phyloP scores from a whole-genome alignment of 2,113 vertebrate genomes.

The Semicossyphus pulcher region DNA sequence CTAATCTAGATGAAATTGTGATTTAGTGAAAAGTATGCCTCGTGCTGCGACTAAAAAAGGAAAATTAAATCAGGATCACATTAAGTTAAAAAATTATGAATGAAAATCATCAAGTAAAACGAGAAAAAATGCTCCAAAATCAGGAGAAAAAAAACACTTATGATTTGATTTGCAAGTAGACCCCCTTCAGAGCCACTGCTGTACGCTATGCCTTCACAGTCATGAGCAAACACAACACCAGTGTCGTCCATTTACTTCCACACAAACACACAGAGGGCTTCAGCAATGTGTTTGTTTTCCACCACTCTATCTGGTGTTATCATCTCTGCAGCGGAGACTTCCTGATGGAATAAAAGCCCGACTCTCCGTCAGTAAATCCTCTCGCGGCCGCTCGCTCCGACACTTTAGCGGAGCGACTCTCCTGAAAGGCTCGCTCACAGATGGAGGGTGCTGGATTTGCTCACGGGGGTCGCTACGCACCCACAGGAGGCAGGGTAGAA shows the following conservation, averaged over 20 bases:
- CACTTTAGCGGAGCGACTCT: constrained; percentile 15
- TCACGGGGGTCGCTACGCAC: constrained; percentile 1
- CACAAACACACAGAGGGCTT: constrained; percentile 24
- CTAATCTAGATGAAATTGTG: neutral
- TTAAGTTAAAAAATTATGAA: too few relatives aligned
- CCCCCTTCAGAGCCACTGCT: neutral
- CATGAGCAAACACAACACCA: neutral
- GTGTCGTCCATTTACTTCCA: neutral
- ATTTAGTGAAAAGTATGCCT: too few relatives aligned
- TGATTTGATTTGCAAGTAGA: neutral
- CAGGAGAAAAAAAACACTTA: too few relatives aligned
- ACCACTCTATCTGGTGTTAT: constrained; percentile 24
- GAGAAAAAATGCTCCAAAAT: too few relatives aligned
- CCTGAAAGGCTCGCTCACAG: constrained; percentile 63
- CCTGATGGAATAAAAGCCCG: constrained; percentile 33
- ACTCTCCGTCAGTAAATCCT: constrained; percentile 34
- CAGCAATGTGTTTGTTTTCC: too few relatives aligned
- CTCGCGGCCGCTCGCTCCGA: constrained; percentile 3
- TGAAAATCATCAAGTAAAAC: too few relatives aligned
- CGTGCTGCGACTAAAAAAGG: too few relatives aligned
- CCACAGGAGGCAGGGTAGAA: neutral
- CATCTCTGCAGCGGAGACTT: constrained; percentile 12
- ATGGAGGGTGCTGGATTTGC: constrained; percentile 50
- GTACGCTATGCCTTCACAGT: neutral
- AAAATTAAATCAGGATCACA: too few relatives aligned